phyloP scores from a whole-genome alignment of 2,113 vertebrate genomes.

The Amia ocellicauda region DNA sequence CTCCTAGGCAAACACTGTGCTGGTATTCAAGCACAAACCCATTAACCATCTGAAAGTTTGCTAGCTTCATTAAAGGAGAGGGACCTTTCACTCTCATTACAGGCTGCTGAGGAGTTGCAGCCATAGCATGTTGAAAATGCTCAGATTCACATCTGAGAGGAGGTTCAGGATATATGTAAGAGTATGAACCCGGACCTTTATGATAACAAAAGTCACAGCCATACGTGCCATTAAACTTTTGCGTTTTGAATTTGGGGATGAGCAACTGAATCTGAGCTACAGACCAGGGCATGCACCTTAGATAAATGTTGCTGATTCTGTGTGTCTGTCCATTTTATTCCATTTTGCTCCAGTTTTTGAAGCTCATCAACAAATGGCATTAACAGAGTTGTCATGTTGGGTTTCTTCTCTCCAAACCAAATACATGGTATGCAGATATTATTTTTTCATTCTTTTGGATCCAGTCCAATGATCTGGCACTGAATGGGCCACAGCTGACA shows the following conservation, averaged over 20 bases:
- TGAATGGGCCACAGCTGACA: slow-evolving; percentile 25
- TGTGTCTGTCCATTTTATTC: slow-evolving; percentile 18
- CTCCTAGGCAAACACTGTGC: slow-evolving; percentile 27
- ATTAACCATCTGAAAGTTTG: slow-evolving; percentile 22
- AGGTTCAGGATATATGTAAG: slow-evolving; percentile 9
- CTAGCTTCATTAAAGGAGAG: slow-evolving; percentile 21
- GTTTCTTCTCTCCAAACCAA: slow-evolving; percentile 30
- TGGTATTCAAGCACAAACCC: slow-evolving; percentile 23
- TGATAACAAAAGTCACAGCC: slow-evolving; percentile 31
- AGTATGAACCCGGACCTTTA: slow-evolving; percentile 15
- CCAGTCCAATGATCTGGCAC: slow-evolving; percentile 23
- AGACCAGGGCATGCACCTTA: slow-evolving; percentile 26
- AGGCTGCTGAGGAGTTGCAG: slow-evolving; percentile 13
- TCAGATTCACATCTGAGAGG: slow-evolving; percentile 10
- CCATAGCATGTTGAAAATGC: slow-evolving; percentile 20
- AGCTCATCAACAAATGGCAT: slow-evolving; percentile 25
- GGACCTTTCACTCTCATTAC: slow-evolving; percentile 29
- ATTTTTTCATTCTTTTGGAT: slow-evolving; percentile 9
- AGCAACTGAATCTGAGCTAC: slow-evolving; percentile 31
- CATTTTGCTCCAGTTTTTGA: slow-evolving; percentile 12
- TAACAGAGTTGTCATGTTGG: slow-evolving; percentile 28
- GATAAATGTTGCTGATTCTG: slow-evolving; percentile 1
- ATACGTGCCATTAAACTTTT: slow-evolving; percentile 29
- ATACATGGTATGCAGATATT: slow-evolving; percentile 24
- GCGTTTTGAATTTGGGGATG: slow-evolving; percentile 21